Conservation (phyloP, 2,113 vertebrate genomes). For the Carassius gibelio region DNA sequence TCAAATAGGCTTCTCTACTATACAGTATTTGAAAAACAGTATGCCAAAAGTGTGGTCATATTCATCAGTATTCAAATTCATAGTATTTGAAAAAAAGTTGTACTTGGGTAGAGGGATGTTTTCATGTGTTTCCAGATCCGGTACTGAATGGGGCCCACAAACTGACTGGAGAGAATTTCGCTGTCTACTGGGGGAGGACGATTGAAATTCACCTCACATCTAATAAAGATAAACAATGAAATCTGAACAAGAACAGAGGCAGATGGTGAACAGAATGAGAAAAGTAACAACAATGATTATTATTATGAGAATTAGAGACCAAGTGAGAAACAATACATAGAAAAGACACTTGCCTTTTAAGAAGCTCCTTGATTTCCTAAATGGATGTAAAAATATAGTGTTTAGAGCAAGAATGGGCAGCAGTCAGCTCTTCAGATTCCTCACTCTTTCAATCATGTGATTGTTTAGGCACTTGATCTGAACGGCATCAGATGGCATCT, state of each 20-base stretch:
- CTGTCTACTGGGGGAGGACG: constrained; percentile 65
- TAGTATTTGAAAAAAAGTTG: no score
- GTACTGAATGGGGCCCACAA: constrained; percentile 78
- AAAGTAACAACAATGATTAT: neutral
- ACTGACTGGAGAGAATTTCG: constrained; percentile 69
- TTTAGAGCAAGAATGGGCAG: neutral
- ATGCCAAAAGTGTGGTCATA: no score
- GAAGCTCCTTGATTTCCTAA: constrained; percentile 77
- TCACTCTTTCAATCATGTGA: constrained; percentile 25
- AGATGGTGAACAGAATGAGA: neutral
- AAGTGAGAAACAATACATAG: neutral
- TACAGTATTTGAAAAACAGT: no score
- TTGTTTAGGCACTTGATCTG: constrained; percentile 13
- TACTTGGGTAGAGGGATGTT: constrained; percentile 77
- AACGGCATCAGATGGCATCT: constrained; percentile 41
- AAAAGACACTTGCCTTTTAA: constrained; percentile 70
- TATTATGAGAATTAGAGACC: neutral
- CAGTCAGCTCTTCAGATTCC: neutral
- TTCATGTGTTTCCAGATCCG: constrained; percentile 80
- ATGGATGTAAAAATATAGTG: constrained; percentile 51
- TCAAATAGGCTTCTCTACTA: no score
- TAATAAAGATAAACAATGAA: constrained; percentile 48
- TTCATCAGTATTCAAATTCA: no score
- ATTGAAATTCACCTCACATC: constrained; percentile 72
- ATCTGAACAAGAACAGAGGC: neutral